Evolutionary conservation across 2,113 vertebrate species (phyloP), one percentile per base, ranked within the genome.

Genomic region (Myrmecophaga tridactyla): DNA sequence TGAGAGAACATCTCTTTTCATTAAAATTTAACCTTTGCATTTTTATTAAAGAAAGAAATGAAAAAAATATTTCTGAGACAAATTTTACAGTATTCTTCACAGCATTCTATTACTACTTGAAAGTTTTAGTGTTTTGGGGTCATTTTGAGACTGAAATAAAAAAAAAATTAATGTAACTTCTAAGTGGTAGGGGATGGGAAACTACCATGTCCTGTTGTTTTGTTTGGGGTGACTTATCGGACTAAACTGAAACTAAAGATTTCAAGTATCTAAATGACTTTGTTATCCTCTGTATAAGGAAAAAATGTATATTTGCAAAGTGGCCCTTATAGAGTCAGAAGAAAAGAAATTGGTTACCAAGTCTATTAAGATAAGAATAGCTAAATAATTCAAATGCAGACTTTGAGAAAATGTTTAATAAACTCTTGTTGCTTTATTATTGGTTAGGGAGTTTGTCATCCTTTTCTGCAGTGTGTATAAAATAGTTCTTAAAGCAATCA

Each of bases 1-100:
- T 91, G 78, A n/a, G n/a, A n/a, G n/a, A n/a, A n/a, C n/a, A n/a
- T 80, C 15, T 56, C 20, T 56, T 56, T 18, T 56, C 53, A 82
- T 96, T 90, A 46, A 92, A 83, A 90, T 31, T 83, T 87, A 78
- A 72, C 92, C 36, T 86, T 94, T 88, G 18, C 41, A 15, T 89
- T 94, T 93, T 97, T 94, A 84, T 94, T 77, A 63, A 34, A 87
- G 56, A 43, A 70, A 67, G 21, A 86, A 58, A 92, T n/a, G n/a
- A 90, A 80, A 11, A 46, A 48, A 90, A 14, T 89, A 91, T 23
- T 85, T 36, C 25, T 76, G 36, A 85, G 6, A 65, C 41, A 65
- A 36, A 85, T 86, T 92, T 95, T 65, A 43, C 18, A 82, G 46
- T 62, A 31, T 62, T 65, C 83, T 90, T 84, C 14, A 95, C 7